Base-by-base conservation (phyloP, 1,140 invertebrate genomes). In the Bombyx mandarina region DNA sequence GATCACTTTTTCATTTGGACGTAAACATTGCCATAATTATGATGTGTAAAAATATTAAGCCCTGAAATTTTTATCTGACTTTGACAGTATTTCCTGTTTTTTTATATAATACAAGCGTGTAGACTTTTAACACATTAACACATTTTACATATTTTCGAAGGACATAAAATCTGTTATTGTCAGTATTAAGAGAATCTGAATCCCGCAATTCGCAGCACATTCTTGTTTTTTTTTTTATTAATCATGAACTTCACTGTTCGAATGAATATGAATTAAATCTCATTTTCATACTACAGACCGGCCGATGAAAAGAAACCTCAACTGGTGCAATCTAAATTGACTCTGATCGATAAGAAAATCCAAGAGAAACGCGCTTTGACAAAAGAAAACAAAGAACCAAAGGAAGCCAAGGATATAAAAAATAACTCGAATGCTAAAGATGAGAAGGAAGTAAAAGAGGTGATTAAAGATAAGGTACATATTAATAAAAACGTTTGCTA, bases 301-400 rank as follows among this genome's bases (percentile, higher is more conserved):
- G 45, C 45, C 7, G 79, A 82, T 57, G 74, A 79, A 44, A 82
- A 67, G 57, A 79, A 77, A 62, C 50, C 59, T 8, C 62, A 55
- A 48, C 42, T 50, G 54, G 3, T 67, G 8, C 7, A 43, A 22
- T 57, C 59, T 8, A 86, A 75, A 63, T 58, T 67, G 7, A 58
- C 72, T 0, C 48, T 63, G 8, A 9, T 63, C 6, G 81, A 83
- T 10, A 82, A 78, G 60, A 86, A 80, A 59, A 7, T 55, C 18
- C 54, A 57, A 0, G 79, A 78, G 9, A 72, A 74, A 45, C 71
- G 73, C 22, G n/a, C 69, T 1, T 9, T 79, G 9, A 79, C 77
- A 65, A 86, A 86, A 77, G 82, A 86, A 54, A 86, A 84, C 56
- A 86, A 86, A 54, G 80, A 83, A 50, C 76, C 78, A 5, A 82